These are phyloP conservation scores for Onychorhynchus coronatus DNA, from an alignment of 2,113 vertebrate species.

Conservation along the genomic window DNA sequence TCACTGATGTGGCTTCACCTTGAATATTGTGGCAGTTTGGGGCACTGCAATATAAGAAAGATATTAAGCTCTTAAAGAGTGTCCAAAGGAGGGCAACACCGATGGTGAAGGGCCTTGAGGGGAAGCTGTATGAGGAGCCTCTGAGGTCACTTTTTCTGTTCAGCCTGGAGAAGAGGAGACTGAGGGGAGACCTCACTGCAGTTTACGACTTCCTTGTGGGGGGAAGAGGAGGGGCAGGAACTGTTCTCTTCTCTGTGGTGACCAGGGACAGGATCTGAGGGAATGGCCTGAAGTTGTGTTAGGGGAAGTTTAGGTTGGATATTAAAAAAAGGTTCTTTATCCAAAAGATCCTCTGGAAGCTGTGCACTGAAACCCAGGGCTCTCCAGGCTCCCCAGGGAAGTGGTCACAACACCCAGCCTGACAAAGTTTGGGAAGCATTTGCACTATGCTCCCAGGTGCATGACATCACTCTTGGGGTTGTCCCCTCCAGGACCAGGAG, in stretches of 20 bases:
- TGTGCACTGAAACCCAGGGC: background rate
- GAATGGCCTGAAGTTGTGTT: background rate
- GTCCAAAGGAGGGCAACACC: background rate
- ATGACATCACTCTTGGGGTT: background rate
- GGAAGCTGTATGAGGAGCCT: accelerated
- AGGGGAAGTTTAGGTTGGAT: background rate
- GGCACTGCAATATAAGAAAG: accelerated
- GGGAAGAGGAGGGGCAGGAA: background rate
- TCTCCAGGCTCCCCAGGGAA: background rate
- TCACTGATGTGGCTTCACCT: background rate
- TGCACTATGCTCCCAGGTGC: background rate
- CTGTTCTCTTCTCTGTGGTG: background rate
- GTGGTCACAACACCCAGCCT: background rate
- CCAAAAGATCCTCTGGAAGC: accelerated
- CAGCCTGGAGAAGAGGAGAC: background rate
- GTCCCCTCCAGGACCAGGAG: background rate
- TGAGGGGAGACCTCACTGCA: background rate
- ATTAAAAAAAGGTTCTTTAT: background rate
- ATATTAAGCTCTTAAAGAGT: background rate
- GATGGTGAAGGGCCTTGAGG: background rate
- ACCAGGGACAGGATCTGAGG: accelerated
- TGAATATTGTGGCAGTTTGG: accelerated
- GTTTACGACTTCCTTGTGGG: background rate
- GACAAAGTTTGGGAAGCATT: background rate
- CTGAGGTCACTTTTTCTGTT: background rate